phyloP scores from a whole-genome alignment of 2,888 invertebrate genomes.

The Tortrix viridana region DNA sequence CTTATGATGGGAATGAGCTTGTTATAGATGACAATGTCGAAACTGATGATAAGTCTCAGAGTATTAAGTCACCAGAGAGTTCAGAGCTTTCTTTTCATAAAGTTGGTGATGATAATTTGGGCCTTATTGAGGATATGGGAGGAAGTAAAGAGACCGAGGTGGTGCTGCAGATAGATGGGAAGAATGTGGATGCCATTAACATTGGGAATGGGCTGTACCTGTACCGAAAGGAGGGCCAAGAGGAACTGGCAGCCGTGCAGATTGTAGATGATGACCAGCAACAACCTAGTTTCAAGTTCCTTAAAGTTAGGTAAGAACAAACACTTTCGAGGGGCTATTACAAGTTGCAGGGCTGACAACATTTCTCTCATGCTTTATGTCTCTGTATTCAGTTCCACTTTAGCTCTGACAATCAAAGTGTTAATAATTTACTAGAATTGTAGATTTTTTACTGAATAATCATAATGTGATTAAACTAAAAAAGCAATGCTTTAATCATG shows the following conservation, averaged over 20 bases:
- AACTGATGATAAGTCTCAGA: slow-evolving; percentile 61
- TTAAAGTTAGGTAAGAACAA: slow-evolving; percentile 77
- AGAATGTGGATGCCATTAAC: slow-evolving; percentile 77
- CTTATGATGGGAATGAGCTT: slow-evolving; percentile 77
- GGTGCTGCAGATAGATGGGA: slow-evolving; percentile 77
- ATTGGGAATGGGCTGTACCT: slow-evolving; percentile 79
- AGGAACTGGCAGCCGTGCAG: slow-evolving; percentile 77
- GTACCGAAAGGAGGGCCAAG: slow-evolving; percentile 72
- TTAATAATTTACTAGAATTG: no score
- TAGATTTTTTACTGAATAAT: no score
- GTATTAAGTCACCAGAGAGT: slow-evolving; percentile 51
- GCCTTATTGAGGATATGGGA: slow-evolving; percentile 53
- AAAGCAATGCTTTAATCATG: no score
- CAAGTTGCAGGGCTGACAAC: no score
- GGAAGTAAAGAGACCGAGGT: slow-evolving; percentile 74
- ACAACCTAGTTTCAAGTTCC: slow-evolving; percentile 73
- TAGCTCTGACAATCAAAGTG: no score
- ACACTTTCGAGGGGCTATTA: no score
- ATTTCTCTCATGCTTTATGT: no score
- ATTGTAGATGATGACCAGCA: slow-evolving; percentile 69
- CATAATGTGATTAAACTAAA: no score
- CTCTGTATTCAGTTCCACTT: no score
- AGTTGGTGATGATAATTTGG: slow-evolving; percentile 45
- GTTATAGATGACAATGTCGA: slow-evolving; percentile 78
- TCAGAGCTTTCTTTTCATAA: slow-evolving; percentile 48